phyloP scores from a whole-genome alignment of 1,140 invertebrate genomes.

The Rhagoletis pomonella region DNA sequence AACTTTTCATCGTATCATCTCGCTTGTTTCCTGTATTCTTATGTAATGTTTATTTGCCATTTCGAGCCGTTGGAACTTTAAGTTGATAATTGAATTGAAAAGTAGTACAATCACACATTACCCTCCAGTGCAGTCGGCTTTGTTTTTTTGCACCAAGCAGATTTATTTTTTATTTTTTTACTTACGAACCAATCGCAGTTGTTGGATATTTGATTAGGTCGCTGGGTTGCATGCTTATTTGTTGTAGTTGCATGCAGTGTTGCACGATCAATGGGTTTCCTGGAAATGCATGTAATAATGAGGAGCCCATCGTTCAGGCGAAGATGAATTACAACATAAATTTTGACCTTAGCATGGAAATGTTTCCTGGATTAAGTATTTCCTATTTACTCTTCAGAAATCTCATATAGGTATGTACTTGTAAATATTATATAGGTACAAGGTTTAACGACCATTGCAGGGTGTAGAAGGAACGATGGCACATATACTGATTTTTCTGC shows the following conservation, averaged over 20 bases:
- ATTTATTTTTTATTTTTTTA: not conserved
- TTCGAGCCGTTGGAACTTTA: constrained; percentile 18
- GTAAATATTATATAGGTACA: too few relatives aligned
- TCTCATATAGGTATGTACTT: too few relatives aligned
- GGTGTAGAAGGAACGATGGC: too few relatives aligned
- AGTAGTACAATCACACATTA: constrained; percentile 46
- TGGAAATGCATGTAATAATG: not conserved
- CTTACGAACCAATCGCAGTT: not conserved
- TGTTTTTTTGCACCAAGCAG: not conserved
- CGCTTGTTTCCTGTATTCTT: constrained; percentile 49
- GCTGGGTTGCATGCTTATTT: not conserved
- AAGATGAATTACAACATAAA: too few relatives aligned
- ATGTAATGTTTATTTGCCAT: constrained; percentile 48
- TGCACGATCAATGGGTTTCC: not conserved
- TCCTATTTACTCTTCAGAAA: too few relatives aligned
- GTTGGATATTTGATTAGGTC: not conserved
- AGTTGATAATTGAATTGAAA: constrained; percentile 33
- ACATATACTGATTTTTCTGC: too few relatives aligned
- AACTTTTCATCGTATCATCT: constrained; percentile 27
- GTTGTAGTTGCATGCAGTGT: not conserved
- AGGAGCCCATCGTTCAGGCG: not conserved
- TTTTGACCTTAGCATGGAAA: too few relatives aligned
- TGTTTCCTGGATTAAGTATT: too few relatives aligned
- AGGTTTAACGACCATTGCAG: too few relatives aligned
- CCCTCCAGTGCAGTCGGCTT: not conserved